These are phyloP conservation scores for Malthinus flaveolus DNA, from an alignment of 2,888 invertebrate species.

Conservation along the genomic window DNA sequence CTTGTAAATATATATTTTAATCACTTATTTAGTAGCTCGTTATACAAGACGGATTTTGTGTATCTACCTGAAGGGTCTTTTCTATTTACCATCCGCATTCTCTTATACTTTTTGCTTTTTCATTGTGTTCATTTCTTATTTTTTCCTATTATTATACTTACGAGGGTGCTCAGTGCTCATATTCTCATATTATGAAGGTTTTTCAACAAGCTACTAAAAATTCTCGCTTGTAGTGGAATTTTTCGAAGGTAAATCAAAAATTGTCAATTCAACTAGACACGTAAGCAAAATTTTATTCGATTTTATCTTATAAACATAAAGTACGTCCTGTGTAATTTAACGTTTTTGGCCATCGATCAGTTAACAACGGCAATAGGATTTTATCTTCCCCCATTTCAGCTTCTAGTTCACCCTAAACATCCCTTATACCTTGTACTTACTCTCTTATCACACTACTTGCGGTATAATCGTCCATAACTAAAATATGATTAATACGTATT, in stretches of 20 bases:
- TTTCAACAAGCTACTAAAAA: too few species aligned
- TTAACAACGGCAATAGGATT: slow-evolving; percentile 28
- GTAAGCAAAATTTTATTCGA: too few species aligned
- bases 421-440: slow-evolving; percentile 33
- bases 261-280: too few species aligned
- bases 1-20: too few species aligned
- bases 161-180: background rate
- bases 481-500: slow-evolving; percentile 49
- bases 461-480: slow-evolving; percentile 47
- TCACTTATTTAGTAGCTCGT: too few species aligned
- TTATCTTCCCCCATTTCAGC: slow-evolving; percentile 32
- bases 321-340: slow-evolving; percentile 11
- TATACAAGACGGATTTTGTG: too few species aligned
- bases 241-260: too few species aligned
- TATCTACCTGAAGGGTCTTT: too few species aligned
- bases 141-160: slow-evolving; percentile 1
- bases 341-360: slow-evolving; percentile 31
- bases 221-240: too few species aligned
- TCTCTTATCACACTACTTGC: slow-evolving; percentile 45
- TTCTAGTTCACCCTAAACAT: slow-evolving; percentile 25
- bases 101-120: background rate
- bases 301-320: too few species aligned
- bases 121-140: slow-evolving; percentile 2
- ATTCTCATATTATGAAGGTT: too few species aligned
- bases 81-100: too few species aligned